phyloP scores from a whole-genome alignment of 2,888 invertebrate species.

The Hololepta plana region DNA sequence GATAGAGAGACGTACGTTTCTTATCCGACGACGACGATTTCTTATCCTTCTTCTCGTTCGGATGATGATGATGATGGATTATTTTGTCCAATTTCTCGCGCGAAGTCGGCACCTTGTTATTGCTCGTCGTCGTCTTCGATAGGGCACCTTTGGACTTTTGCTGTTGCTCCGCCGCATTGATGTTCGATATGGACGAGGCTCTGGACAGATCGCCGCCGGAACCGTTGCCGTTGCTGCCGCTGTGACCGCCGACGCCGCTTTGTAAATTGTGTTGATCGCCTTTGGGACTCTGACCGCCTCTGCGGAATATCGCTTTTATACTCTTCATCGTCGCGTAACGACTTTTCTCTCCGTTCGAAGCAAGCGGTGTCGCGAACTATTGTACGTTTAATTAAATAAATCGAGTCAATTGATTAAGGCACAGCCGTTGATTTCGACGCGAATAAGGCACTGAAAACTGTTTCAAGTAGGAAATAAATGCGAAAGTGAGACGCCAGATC shows the following conservation, averaged over 20 bases:
- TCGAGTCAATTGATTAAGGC: no score
- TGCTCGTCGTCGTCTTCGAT: slow-evolving; percentile 28
- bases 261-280: slow-evolving; percentile 32
- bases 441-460: no score
- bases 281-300: slow-evolving; percentile 52
- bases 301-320: slow-evolving; percentile 81
- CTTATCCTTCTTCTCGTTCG: slow-evolving; percentile 24
- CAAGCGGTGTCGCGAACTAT: no score
- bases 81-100: slow-evolving; percentile 35
- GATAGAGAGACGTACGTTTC: slow-evolving; percentile 15
- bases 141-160: slow-evolving; percentile 9
- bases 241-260: slow-evolving; percentile 16
- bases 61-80: no score
- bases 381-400: no score
- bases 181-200: slow-evolving; percentile 45
- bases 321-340: no score
- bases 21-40: slow-evolving; percentile 5
- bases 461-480: no score
- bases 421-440: no score
- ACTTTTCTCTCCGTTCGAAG: no score
- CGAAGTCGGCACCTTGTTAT: slow-evolving; percentile 29
- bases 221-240: slow-evolving; percentile 9
- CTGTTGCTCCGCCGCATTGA: slow-evolving; percentile 39
- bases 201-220: slow-evolving; percentile 30
- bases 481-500: no score